These are phyloP conservation scores for Orthosia incerta DNA, from an alignment of 2,888 invertebrate species.

Conservation along the genomic window DNA sequence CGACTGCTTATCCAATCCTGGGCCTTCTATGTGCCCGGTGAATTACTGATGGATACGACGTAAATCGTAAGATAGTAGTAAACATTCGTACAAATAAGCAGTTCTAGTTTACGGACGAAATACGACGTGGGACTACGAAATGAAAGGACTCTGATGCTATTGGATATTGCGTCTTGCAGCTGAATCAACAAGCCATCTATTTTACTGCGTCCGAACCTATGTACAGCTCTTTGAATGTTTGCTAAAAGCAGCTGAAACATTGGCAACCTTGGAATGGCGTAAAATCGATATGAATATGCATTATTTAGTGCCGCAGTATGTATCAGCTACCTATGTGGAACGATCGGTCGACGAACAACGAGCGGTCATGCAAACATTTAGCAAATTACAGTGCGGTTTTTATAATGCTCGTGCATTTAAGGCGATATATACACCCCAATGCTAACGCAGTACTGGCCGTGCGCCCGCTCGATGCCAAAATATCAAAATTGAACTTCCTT, in stretches of 20 bases:
- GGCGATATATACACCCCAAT: no score
- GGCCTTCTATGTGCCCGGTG: no score
- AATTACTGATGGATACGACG: neutral
- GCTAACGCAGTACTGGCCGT: no score
- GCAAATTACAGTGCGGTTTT: constrained; percentile 2
- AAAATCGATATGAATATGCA: constrained; percentile 39
- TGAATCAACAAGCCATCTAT: constrained; percentile 5
- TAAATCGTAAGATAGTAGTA: neutral
- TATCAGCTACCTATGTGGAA: neutral
- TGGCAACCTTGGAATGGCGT: constrained; percentile 17
- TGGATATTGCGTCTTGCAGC: neutral
- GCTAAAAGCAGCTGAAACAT: constrained; percentile 1
- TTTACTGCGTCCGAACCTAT: neutral
- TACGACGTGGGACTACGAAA: neutral
- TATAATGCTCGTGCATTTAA: neutral
- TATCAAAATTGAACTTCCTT: no score
- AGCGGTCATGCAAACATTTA: constrained; percentile 16
- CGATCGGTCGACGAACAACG: neutral
- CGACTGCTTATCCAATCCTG: neutral
- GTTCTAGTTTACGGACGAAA: neutral
- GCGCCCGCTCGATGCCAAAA: no score
- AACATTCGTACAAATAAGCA: neutral
- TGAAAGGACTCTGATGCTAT: neutral
- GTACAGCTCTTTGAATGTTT: constrained; percentile 4
- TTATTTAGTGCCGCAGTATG: constrained; percentile 27